Evolutionary conservation across 2,113 vertebrate species (phyloP), one percentile per base, ranked within the genome.

Genomic region (Passerina amoena): DNA sequence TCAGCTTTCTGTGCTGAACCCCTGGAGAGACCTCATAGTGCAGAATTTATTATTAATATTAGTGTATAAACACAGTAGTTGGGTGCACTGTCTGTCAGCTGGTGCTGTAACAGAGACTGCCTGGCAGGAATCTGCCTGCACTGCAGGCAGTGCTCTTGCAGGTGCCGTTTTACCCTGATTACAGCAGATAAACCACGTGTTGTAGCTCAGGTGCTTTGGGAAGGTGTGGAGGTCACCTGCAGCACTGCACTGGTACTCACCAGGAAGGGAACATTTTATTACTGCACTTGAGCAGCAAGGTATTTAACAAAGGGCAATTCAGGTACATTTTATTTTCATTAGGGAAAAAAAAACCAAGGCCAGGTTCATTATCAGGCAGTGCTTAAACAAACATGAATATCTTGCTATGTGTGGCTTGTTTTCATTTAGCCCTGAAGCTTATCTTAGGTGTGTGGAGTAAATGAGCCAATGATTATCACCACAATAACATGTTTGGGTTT

Each of bases 401-500:
- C 88, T 93, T 90, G 60, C 64, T 25, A 6, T 93, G 30, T 90
- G 91, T 90, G 86, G 64, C 70, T 96, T 94, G 51, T 92, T 96
- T 88, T 59, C 92, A 30, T 90, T 73, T 83, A 83, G 64, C 21
- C 17, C 47, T 71, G 88, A 81, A 86, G 86, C 51, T 95, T 95
- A 95, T 96, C 85, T 86, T 68, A 60, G 64, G 44, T 94, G 59
- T 68, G 85, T 89, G 65, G 82, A 66, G 69, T 86, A 95, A 97
- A 93, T 94, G 76, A 92, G 61, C 59, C 71, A 56, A 11, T 85
- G 82, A 59, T 92, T 97, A 64, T 84, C 75, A 75, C 71, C 76
- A 64, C 79, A 88, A 40, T 54, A 80, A 51, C 54, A 14, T 73
- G 71, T 90, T 94, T 96, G 79, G 71, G 51, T 96, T 97, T 97